Conservation (phyloP, 2,797 vertebrate species). For the Sebastes steindachneri region DNA sequence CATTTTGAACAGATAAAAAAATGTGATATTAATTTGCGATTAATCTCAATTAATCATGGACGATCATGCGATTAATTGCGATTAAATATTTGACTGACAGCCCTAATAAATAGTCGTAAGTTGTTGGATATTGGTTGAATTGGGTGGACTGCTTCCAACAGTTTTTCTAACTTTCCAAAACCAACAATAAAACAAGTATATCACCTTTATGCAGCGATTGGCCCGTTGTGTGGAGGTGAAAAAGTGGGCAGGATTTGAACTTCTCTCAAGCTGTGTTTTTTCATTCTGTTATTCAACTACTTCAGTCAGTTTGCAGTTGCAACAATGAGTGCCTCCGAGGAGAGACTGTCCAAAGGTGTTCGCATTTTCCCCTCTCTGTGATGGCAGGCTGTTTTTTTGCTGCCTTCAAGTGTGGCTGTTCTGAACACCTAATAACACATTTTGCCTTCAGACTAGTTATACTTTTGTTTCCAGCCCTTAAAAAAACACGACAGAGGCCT, state of each 20-base stretch:
- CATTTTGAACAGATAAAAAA: too few relatives aligned
- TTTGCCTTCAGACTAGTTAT: background rate
- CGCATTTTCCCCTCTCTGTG: background rate
- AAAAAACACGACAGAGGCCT: background rate
- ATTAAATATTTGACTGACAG: too few relatives aligned
- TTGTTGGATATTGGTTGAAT: too few relatives aligned
- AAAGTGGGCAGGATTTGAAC: background rate
- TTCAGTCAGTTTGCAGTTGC: background rate
- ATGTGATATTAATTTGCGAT: too few relatives aligned
- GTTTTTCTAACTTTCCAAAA: background rate
- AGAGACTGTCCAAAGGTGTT: background rate
- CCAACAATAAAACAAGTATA: background rate
- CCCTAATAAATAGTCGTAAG: too few relatives aligned
- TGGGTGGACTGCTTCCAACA: background rate
- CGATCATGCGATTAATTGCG: too few relatives aligned
- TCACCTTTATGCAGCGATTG: background rate
- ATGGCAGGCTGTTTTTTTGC: background rate
- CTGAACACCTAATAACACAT: background rate
- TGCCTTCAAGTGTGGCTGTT: background rate
- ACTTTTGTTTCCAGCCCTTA: background rate
- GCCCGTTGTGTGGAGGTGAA: background rate
- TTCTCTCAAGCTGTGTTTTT: background rate
- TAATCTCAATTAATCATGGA: too few relatives aligned
- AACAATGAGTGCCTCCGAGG: too few relatives aligned
- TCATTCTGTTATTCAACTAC: too few relatives aligned